A percentile compares a stretch with the other conserved stretches of the same genome.
Evolutionary conservation across 2,797 vertebrate genomes (phyloP).

Genomic region (Pagetopsis macropterus): DNA sequence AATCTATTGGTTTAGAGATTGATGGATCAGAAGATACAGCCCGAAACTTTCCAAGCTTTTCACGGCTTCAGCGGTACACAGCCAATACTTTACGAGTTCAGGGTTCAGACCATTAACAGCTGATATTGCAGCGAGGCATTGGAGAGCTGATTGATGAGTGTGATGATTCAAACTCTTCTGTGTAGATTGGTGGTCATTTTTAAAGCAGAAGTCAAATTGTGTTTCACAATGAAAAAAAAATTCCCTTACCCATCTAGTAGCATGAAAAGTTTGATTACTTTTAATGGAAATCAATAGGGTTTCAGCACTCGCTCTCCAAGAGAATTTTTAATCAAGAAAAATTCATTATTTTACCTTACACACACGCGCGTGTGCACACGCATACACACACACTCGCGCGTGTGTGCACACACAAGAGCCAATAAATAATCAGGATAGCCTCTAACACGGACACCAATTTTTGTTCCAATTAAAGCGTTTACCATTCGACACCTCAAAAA

Average conservation of each 20-base stretch:
- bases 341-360: conserved; percentile 76
- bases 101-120: conserved; percentile 60
- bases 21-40: conserved; percentile 72
- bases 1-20: conserved; percentile 73
- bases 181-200: conserved; percentile 69
- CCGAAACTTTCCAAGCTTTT: conserved; percentile 61
- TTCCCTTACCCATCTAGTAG: conserved; percentile 61
- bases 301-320: conserved; percentile 69
- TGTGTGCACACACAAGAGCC: neutral
- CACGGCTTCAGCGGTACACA: conserved; percentile 53
- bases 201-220: conserved; percentile 74
- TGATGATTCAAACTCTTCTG: conserved; percentile 62
- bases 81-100: conserved; percentile 64
- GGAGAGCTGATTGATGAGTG: conserved; percentile 69
- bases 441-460: conserved; percentile 21
- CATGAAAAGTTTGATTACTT: conserved; percentile 85
- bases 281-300: conserved; percentile 87
- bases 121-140: conserved; percentile 37
- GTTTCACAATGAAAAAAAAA: conserved; percentile 64
- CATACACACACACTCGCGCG: neutral
- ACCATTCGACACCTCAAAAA: conserved; percentile 37
- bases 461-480: conserved; percentile 50
- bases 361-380: neutral
- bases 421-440: conserved; percentile 54
- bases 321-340: conserved; percentile 84